These are phyloP conservation scores for Diploptera punctata DNA, from an alignment of 2,888 invertebrate genomes.

Conservation along the genomic window DNA sequence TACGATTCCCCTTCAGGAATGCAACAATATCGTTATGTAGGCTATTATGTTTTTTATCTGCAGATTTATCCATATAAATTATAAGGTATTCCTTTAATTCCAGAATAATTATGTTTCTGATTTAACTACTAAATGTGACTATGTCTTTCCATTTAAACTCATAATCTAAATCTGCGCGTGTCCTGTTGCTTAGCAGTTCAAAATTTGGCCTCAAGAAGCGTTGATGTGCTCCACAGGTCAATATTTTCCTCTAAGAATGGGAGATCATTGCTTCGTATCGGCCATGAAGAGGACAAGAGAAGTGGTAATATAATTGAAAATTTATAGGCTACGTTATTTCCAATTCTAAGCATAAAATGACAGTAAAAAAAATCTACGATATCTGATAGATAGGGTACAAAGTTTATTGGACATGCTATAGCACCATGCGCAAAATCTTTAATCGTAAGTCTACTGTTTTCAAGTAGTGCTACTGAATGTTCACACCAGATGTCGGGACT, in stretches of 20 bases:
- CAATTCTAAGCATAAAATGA: not conserved
- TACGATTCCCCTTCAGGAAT: too few relatives aligned
- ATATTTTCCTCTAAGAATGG: not conserved
- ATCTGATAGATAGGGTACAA: not conserved
- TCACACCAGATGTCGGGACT: conserved; percentile 25
- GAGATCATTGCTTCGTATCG: too few relatives aligned
- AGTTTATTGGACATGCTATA: not conserved
- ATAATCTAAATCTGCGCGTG: not conserved
- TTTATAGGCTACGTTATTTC: too few relatives aligned
- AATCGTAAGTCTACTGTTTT: conserved; percentile 3
- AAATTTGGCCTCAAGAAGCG: conserved; percentile 1
- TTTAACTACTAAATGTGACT: not conserved
- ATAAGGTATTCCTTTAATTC: too few relatives aligned
- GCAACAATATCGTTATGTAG: too few relatives aligned
- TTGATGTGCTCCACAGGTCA: conserved; percentile 5
- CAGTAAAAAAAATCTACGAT: not conserved
- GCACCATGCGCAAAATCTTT: not conserved
- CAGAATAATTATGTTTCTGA: too few relatives aligned
- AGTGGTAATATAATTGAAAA: not conserved
- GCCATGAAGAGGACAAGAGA: not conserved
- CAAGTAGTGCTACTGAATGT: not conserved
- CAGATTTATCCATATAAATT: too few relatives aligned
- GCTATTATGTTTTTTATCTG: too few relatives aligned
- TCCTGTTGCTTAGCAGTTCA: not conserved
- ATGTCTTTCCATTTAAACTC: conserved; percentile 7